phyloP scores from a whole-genome alignment of 2,888 invertebrate species.

The Cosmia trapezina region DNA sequence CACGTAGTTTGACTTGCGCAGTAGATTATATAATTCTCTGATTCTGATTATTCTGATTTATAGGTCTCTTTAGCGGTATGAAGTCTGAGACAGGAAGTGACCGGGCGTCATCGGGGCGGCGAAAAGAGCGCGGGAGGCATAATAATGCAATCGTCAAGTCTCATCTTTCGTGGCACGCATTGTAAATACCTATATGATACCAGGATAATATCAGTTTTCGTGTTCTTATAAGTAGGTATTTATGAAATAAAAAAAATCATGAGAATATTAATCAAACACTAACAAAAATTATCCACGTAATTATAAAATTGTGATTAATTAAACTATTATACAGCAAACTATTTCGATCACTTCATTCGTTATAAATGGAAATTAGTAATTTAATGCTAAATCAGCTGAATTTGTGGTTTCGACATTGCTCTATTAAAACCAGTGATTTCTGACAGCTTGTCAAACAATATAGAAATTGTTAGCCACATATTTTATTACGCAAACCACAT shows the following conservation, averaged over 20 bases:
- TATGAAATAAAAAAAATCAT: neutral
- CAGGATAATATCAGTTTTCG: neutral
- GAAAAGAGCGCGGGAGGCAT: no score
- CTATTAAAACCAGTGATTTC: constrained; percentile 39
- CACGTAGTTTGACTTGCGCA: no score
- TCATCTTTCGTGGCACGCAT: no score
- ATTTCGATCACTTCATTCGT: neutral
- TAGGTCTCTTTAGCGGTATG: no score
- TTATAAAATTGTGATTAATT: neutral
- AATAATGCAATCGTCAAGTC: no score
- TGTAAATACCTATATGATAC: no score
- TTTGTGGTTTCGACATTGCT: constrained; percentile 46
- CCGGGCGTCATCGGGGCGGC: no score
- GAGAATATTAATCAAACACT: neutral
- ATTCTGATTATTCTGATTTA: no score
- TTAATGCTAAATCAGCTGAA: constrained; percentile 38
- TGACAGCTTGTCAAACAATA: constrained; percentile 51
- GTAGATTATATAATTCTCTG: no score
- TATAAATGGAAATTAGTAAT: constrained; percentile 32
- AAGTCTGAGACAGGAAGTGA: no score
- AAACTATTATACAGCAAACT: neutral
- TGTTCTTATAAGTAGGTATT: neutral
- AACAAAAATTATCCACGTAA: neutral
- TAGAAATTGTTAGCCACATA: constrained; percentile 33
- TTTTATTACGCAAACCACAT: constrained; percentile 22